These are phyloP conservation scores for Uropsilus gracilis DNA, from an alignment of 2,113 vertebrate species.

Conservation along the genomic window DNA sequence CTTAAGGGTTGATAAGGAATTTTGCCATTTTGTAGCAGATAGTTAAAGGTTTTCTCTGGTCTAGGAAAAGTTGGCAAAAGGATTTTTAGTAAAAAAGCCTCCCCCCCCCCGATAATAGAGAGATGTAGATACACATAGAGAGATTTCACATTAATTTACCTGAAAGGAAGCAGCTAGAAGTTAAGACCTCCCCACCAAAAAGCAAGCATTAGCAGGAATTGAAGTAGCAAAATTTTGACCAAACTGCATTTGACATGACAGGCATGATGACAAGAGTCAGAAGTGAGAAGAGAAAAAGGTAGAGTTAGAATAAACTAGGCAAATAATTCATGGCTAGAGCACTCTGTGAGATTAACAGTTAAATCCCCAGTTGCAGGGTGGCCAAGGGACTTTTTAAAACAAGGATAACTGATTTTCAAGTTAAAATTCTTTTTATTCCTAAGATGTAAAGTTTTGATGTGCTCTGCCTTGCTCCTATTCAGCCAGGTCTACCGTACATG, in stretches of 20 bases:
- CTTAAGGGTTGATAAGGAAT: no score
- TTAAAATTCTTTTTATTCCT: slow-evolving; percentile 36
- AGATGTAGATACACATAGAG: not conserved
- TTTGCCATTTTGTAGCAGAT: no score
- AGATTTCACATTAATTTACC: not conserved
- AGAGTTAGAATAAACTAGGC: not conserved
- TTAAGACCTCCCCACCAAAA: not conserved
- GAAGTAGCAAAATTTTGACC: not conserved
- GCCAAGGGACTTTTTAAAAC: not conserved
- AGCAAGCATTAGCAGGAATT: not conserved
- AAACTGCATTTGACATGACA: not conserved
- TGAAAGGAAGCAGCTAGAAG: not conserved
- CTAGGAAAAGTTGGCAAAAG: no score
- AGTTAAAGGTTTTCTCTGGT: no score
- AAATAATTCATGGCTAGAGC: not conserved
- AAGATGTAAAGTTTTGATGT: not conserved
- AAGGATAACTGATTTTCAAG: not conserved
- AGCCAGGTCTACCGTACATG: not conserved
- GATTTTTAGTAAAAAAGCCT: no score
- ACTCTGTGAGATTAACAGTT: not conserved
- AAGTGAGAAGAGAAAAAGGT: not conserved
- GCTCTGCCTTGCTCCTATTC: not conserved
- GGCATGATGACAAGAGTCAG: not conserved
- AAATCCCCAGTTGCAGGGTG: not conserved
- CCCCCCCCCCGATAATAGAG: not conserved